Base-by-base conservation (phyloP, 64 coral and sea anemone species). In the Stichodactyla mertensii region DNA sequence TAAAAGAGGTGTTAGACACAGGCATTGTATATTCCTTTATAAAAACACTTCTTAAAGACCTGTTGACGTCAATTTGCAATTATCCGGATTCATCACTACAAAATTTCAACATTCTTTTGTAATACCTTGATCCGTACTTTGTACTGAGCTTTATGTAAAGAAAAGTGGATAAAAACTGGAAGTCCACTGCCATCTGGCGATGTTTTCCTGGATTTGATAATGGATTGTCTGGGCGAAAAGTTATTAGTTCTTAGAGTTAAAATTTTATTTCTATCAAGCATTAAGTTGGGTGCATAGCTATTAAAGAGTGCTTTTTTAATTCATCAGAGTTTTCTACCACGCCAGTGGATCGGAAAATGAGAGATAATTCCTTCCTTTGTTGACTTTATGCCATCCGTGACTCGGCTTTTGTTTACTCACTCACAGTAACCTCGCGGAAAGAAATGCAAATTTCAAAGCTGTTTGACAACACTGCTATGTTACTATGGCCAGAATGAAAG, bases 381-480 rank as follows among this genome's bases (percentile, higher is more conserved):
- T 81, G 78, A 81, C 78, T 81, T 53, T 52, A 81, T 20, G 31
- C 53, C 36, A 55, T 53, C 78, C 78, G 51, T 81, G 78, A 81
- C 78, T 81, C 78, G 54, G 7, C 22, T 20, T 81, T 81, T 81
- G 78, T 81, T 81, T 81, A 81, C 51, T 12, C 16, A 53, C 36
- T 81, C 78, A 53, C 36, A 54, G 51, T 10, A 20, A 55, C 15
- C 78, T 81, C 53, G 69, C 22, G 24, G 69, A 74, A n/a, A 31
- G 9, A 61, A 81, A 81, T 81, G 78, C 78, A 81, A 81, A 81
- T 81, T 55, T 53, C 22, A 54, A 2, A 7, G 15, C 52, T 28
- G 51, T 81, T 74, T 81, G 52, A 28, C 78, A 81, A 81, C 78
- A 81, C 78, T 5, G 67, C 18, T 55, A 55, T 81, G 78, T 81